Base-by-base conservation (phyloP, 1,140 invertebrate genomes). In the Drosophila teissieri region DNA sequence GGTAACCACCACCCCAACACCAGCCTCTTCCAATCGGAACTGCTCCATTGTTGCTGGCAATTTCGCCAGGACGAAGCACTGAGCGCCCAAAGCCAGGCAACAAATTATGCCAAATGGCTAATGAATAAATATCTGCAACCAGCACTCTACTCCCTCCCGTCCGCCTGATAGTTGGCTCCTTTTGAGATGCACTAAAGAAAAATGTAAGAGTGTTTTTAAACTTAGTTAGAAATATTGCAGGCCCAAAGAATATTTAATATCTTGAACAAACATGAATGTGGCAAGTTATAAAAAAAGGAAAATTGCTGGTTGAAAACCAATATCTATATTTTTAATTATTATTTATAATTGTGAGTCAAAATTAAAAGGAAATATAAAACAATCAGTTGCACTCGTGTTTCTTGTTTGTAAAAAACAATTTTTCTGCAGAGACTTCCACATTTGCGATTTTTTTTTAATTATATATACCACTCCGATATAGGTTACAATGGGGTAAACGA, bases 41-140 rank as follows among this genome's bases (percentile, higher is more conserved):
- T 55, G 56, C 42, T 44, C 7, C 45, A 49, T 54, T 70, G 67
- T 48, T 54, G 44, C 45, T 48, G 56, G 45, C 70, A 72, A 70
- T 57, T 70, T 70, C 57, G 36, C 65, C 68, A 70, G 57, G 51
- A 72, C 68, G 68, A 72, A 49, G n/a, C 19, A 44, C 10, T 17
- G 42, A 49, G 49, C 34, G 68, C 68, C 65, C 63, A 69, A 57
- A 76, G 79, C 74, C 4, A 64, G 36, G 34, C 58, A 76, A 74
- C 83, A 67, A 81, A 86, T 80, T 73, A 80, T 63, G 42, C 64
- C 65, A 42, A 73, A 73, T 83, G 64, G 73, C 83, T 86, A 86
- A 86, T 86, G 82, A 86, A 86, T 88, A 88, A 86, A 88, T 86
- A 68, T 82, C 37, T 67, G 40, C 49, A 63, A 22, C 12, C 46